Evolutionary conservation across 2,888 invertebrate species (phyloP).

Genomic region (Chesias legatella): DNA sequence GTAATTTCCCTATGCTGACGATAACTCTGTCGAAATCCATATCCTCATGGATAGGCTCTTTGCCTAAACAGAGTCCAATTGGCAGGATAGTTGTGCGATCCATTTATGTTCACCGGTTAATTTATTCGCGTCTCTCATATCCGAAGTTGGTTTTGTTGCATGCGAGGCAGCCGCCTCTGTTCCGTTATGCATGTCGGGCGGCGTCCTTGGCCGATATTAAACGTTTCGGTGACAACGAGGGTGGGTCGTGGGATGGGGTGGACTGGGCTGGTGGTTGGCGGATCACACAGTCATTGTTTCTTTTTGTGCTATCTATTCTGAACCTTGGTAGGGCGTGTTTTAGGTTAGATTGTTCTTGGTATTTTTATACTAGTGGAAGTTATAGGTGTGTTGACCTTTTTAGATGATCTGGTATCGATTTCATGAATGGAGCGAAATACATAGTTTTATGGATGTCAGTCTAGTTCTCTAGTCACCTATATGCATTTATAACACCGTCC

Average conservation of each 20-base stretch:
- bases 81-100: constrained; percentile 34
- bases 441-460: no score
- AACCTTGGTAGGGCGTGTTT: constrained; percentile 37
- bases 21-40: no score
- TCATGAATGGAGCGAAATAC: constrained; percentile 4
- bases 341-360: constrained; percentile 29
- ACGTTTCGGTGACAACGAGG: constrained; percentile 55
- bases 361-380: constrained; percentile 11
- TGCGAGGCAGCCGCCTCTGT: constrained; percentile 28
- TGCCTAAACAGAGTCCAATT: constrained; percentile 9
- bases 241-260: constrained; percentile 37
- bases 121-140: constrained; percentile 41
- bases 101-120: constrained; percentile 37
- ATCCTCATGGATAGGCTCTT: no score
- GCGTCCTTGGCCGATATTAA: constrained; percentile 71
- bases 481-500: no score
- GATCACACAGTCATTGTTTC: constrained; percentile 58
- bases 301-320: constrained; percentile 48
- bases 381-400: constrained; percentile 13
- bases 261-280: constrained; percentile 42
- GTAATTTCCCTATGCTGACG: no score
- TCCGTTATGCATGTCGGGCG: constrained; percentile 42
- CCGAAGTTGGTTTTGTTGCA: constrained; percentile 37
- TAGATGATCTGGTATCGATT: constrained; percentile 10
- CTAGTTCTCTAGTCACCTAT: no score